Conservation (phyloP, 2,113 vertebrate species). For the Ochotona princeps region DNA sequence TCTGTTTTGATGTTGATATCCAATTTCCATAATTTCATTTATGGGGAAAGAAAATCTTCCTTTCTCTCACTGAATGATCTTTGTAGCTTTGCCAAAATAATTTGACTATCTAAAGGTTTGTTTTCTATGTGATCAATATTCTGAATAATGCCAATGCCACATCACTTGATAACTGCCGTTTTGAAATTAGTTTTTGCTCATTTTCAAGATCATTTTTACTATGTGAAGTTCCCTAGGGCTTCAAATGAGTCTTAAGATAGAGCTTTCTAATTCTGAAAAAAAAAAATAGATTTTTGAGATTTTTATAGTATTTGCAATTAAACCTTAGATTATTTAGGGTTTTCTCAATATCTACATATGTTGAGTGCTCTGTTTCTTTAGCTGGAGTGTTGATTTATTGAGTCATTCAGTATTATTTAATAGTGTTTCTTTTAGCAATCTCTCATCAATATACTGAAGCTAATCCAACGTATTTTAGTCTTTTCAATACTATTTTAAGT, state of each 20-base stretch:
- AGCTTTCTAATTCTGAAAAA: slow-evolving; percentile 1
- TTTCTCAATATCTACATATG: not conserved
- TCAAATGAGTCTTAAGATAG: not conserved
- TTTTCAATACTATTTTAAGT: not conserved
- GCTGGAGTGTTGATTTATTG: not conserved
- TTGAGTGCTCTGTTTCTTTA: not conserved
- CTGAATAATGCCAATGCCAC: not conserved
- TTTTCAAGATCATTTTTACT: not conserved
- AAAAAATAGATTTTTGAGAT: too few relatives aligned
- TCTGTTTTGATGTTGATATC: not conserved
- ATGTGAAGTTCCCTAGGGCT: not conserved
- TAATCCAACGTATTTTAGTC: not conserved
- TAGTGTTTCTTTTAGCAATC: not conserved
- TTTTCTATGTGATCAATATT: not conserved
- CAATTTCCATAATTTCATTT: not conserved
- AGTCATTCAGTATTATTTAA: not conserved
- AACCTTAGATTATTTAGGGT: not conserved
- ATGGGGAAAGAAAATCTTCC: too few relatives aligned
- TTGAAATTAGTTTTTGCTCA: not conserved
- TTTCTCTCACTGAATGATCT: not conserved
- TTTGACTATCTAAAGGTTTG: not conserved
- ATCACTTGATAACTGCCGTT: not conserved
- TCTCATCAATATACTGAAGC: not conserved
- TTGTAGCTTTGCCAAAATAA: not conserved
- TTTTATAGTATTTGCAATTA: not conserved